Evolutionary conservation across 2,113 vertebrate genomes (phyloP), one percentile per base, ranked within the genome.

Genomic region (Trochalopteron elliotii): DNA sequence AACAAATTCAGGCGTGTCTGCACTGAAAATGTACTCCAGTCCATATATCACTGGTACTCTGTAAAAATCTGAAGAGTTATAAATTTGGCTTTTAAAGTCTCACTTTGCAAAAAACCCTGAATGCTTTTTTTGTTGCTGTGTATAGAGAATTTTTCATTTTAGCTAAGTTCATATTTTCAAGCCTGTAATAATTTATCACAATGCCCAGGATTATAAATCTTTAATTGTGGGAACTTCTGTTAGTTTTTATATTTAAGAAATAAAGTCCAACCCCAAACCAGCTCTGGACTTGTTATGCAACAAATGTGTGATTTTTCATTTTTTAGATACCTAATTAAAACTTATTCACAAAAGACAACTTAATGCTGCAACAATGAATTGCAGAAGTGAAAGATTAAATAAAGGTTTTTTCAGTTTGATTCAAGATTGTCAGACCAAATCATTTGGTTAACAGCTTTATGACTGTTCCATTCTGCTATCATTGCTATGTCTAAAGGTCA

Each of bases 401-500:
- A 59, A 28, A 5, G 0, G 0, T 22, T 84, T 7, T 61, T 80
- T 25, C 9, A 37, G 37, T 84, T 67, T 84, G 19, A 60, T 69
- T 81, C 1, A 4, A 87, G 33, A 28, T 71, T 87, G 44, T 89
- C 61, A 49, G 37, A 52, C 11, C 10, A 78, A 75, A 56, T 71
- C 1, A 49, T 56, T 89, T 52, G 56, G 71, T 86, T 85, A 92
- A 96, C 63, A 90, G 37, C 90, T 89, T 93, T 81, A 87, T 87
- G 37, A 89, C 59, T 92, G 40, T 94, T 72, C 61, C 52, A 55
- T 83, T 96, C 89, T 93, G 70, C 24, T 79, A 74, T 59, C 14
- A 3, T 80, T 90, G 86, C 45, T 42, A 39, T 95, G 91, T 95
- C 81, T 89, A 97, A 97, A 97, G 90, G 68, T 85, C 75, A 96